Evolutionary conservation across 2,113 vertebrate species (phyloP), one percentile per base, ranked within the genome.

Genomic region (Boulengerochromis microlepis): DNA sequence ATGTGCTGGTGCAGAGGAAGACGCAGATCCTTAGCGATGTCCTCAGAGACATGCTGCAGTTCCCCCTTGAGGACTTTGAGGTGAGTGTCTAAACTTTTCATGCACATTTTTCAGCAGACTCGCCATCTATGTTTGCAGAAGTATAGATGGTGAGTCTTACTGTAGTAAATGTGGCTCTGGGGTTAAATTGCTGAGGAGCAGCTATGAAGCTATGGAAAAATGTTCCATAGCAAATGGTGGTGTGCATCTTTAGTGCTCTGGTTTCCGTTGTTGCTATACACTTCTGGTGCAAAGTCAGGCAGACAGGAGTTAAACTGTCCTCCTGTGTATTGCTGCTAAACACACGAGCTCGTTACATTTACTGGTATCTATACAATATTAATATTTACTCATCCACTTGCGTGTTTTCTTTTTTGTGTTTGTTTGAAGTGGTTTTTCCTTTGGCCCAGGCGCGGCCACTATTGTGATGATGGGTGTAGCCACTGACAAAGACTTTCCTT

Each of bases 51-150:
- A 98, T 99, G 98, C 96, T 99, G 42, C 97, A 99, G 94, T 99
- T 99, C 86, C 99, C 99, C 19, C 96, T 97, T 64, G 99, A 99
- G 93, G 99, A 99, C 95, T 99, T 99, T 84, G 98, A 99, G 97
- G 98, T 99, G 95, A 95, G 90, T 89, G 54, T 89, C 40, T 42
- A 10, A 47, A 24, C 2, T 5, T 18, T 74, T 56, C 13, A 6
- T 71, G 61, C 33, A 38, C 3, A 2, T 59, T 31, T 9, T 42
- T 47, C 3, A 11, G 12, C 40, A 38, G 11, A 64, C 9, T 69
- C 74, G 13, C 47, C 52, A 11, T 40, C 8, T 15, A 18, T 31
- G 18, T 52, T 35, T 5, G 4, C 53, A 83, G 15, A 76, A 52
- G 80, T 5, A 50, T 2, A 7, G 31, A 35, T 64, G 59, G 31